Evolutionary conservation across 1,140 invertebrate species (phyloP), one percentile per base, ranked within the genome.

Genomic region (Solenopsis invicta): DNA sequence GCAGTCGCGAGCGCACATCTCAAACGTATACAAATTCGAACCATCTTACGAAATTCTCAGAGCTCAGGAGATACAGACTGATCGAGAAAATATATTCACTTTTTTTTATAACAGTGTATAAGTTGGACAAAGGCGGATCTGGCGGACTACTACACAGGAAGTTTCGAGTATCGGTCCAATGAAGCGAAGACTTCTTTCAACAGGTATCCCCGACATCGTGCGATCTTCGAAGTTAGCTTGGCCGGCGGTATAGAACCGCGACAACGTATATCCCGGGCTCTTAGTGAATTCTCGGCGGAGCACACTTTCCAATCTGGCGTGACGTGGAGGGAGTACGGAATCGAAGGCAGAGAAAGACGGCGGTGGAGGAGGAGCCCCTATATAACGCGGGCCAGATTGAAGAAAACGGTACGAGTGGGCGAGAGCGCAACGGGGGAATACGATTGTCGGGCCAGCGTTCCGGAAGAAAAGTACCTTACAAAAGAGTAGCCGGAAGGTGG

Each of bases 391-490:
- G 67, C 91, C 93, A 94, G 94, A 94, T 94, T 94, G 94, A 93
- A 95, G 92, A 92, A 93, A 93, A 81, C 88, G 78, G 82, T 82
- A 88, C 71, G 87, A 78, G 69, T 85, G 62, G 80, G 62, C 90
- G 92, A 94, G 92, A 91, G 88, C 90, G 87, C 91, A 88, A 94
- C 90, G 92, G 93, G 67, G 93, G 91, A 94, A 95, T 94, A 94
- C 94, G 93, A 95, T 95, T 95, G 94, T 94, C 91, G 93, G 91
- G 82, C 89, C 91, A 94, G 92, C 93, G 94, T 94, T 94, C 93
- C 91, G 92, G 94, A 94, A 95, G 91, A 93, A 94, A 94, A 95
- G 93, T 95, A 91, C 92, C 92, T 93, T 91, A 91, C 91, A 93
- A 91, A 92, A 92, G 72, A 75, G 92, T 90, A 88, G 86, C 50